Percentiles rank a stretch among this genome's conserved stretches.
Evolutionary conservation across 2,113 vertebrate genomes (phyloP).

Genomic region (Anser cygnoides): DNA sequence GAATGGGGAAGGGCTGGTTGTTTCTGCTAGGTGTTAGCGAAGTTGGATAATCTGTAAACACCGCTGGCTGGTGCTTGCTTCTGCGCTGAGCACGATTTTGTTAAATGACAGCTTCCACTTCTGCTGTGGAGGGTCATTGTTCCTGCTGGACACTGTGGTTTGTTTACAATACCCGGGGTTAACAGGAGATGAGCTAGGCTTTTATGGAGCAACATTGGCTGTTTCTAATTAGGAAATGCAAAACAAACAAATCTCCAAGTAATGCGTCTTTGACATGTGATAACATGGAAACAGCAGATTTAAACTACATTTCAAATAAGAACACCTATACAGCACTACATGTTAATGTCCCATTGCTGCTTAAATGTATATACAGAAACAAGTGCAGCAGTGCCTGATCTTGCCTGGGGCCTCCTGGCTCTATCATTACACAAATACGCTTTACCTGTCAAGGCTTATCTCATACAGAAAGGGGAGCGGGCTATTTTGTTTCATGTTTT

Average conservation of each 20-base stretch:
- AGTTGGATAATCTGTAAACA: constrained; percentile 7
- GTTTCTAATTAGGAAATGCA: constrained; percentile 16
- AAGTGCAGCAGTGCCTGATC: constrained; percentile 5
- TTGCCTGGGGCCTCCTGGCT: constrained; percentile 11
- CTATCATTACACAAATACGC: background rate
- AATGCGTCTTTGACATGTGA: background rate
- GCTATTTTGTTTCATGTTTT: background rate
- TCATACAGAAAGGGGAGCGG: background rate
- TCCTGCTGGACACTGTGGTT: background rate
- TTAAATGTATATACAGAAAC: background rate
- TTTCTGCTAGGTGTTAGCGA: background rate
- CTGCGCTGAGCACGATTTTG: background rate
- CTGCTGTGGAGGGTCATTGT: background rate
- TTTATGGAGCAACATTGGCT: background rate
- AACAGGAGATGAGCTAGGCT: constrained; percentile 4
- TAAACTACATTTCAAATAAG: background rate
- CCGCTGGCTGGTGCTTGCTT: background rate
- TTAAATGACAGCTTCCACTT: constrained; percentile 2
- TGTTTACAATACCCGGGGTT: background rate
- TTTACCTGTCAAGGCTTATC: constrained; percentile 30
- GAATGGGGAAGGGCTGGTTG: background rate
- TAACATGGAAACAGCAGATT: constrained; percentile 22
- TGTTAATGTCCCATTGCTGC: background rate
- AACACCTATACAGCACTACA: background rate
- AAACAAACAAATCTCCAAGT: background rate